Evolutionary conservation across 2,797 vertebrate genomes (phyloP).

Genomic region (Lutjanus campechanus): DNA sequence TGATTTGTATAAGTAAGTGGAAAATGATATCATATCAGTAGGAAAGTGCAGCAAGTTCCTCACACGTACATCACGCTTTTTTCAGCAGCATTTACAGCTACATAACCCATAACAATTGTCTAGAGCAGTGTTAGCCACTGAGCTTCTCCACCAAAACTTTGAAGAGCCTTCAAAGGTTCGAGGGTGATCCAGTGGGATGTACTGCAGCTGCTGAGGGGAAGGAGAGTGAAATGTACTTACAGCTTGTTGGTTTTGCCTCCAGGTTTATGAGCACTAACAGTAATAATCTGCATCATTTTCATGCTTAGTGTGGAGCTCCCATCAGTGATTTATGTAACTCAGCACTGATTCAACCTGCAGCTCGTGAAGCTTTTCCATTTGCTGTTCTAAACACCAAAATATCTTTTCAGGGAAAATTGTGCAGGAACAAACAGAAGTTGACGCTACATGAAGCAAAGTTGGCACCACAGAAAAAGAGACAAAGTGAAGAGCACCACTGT

Average conservation of each 20-base stretch:
- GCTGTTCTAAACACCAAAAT: not conserved
- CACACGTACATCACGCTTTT: not conserved
- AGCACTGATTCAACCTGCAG: not conserved
- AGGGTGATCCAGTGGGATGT: not conserved
- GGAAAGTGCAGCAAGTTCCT: not conserved
- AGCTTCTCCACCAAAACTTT: not conserved
- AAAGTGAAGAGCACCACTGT: not conserved
- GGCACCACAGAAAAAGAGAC: not conserved
- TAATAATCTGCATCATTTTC: slow-evolving; percentile 9
- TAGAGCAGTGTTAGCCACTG: not conserved
- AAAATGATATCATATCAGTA: not conserved
- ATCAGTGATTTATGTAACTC: slow-evolving; percentile 11
- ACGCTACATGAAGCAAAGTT: not conserved
- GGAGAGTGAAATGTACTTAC: not conserved
- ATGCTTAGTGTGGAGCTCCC: not conserved
- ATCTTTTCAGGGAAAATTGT: not conserved
- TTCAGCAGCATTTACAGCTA: not conserved
- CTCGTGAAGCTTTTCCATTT: not conserved
- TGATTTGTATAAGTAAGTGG: slow-evolving; percentile 12
- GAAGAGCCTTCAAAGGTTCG: not conserved
- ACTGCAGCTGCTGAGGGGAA: not conserved
- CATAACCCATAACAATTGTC: not conserved
- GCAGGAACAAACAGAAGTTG: not conserved
- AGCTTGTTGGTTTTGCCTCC: slow-evolving; percentile 18
- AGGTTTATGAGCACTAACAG: not conserved